Percentiles rank a stretch among this genome's conserved stretches.
Evolutionary conservation across 2,888 invertebrate species (phyloP).

Genomic region (Calliopum simillimum): DNA sequence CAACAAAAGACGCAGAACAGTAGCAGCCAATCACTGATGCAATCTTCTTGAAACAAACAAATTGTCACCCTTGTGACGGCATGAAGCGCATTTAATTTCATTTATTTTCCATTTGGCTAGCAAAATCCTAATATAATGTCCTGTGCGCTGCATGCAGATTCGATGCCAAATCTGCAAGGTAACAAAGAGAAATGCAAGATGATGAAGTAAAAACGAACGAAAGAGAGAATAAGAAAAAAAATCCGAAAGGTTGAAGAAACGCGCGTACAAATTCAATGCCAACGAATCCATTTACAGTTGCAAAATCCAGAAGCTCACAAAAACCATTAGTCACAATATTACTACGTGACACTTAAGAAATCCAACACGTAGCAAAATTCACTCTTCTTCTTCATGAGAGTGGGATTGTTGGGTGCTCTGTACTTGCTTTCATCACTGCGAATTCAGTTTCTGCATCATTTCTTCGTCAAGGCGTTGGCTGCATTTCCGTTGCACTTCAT

Average conservation of each 20-base stretch:
- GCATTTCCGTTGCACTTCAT: conserved; percentile 18
- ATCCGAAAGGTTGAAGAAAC: no score
- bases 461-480: not conserved
- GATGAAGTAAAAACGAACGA: not conserved
- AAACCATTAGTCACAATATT: conserved; percentile 61
- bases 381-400: not conserved
- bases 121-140: conserved; percentile 1
- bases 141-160: not conserved
- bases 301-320: conserved; percentile 42
- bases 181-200: no score
- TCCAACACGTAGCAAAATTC: not conserved
- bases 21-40: no score
- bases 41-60: no score
- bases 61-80: no score
- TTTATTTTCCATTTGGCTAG: conserved; percentile 24
- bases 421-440: not conserved
- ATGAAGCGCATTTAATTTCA: conserved; percentile 30
- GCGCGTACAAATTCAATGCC: conserved; percentile 8
- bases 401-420: not conserved
- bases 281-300: conserved; percentile 14
- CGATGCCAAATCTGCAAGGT: no score
- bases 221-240: no score
- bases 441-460: not conserved
- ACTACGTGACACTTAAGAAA: conserved; percentile 44
- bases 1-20: no score